These are phyloP conservation scores for Lepidocolaptes lacrymiger DNA, from an alignment of 2,797 vertebrate genomes.

Conservation along the genomic window DNA sequence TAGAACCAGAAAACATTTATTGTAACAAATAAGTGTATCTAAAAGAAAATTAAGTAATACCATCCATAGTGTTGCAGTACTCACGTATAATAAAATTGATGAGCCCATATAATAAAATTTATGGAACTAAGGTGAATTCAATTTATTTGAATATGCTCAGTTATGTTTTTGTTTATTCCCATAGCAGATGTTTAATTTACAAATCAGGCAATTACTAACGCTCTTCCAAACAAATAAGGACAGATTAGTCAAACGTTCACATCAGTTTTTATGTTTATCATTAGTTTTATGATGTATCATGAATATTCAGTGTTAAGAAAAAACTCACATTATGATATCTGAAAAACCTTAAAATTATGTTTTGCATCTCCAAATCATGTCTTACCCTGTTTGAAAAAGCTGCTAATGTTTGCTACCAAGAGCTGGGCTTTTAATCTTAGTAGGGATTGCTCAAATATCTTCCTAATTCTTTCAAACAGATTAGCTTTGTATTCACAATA, in stretches of 20 bases:
- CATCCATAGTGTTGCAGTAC: slow-evolving; percentile 11
- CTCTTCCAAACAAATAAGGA: slow-evolving; percentile 85
- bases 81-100: slow-evolving; percentile 80
- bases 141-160: slow-evolving; percentile 83
- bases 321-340: slow-evolving; percentile 78
- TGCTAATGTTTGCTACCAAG: slow-evolving; percentile 47
- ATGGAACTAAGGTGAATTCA: slow-evolving; percentile 79
- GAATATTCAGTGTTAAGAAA: slow-evolving; percentile 79
- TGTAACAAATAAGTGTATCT: slow-evolving; percentile 48
- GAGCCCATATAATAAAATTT: slow-evolving; percentile 79
- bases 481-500: slow-evolving; percentile 3
- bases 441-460: background rate
- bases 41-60: slow-evolving; percentile 44
- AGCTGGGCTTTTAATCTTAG: slow-evolving; percentile 35
- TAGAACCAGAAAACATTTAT: slow-evolving; percentile 46
- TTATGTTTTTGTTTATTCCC: slow-evolving; percentile 84
- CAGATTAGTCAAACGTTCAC: slow-evolving; percentile 84
- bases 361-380: slow-evolving; percentile 68
- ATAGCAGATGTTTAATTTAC: slow-evolving; percentile 86
- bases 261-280: slow-evolving; percentile 86
- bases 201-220: slow-evolving; percentile 80
- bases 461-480: background rate
- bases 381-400: slow-evolving; percentile 54
- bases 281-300: slow-evolving; percentile 81
- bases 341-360: slow-evolving; percentile 76